phyloP scores from a whole-genome alignment of 2,888 invertebrate species.

The Acholoe squamosa region DNA sequence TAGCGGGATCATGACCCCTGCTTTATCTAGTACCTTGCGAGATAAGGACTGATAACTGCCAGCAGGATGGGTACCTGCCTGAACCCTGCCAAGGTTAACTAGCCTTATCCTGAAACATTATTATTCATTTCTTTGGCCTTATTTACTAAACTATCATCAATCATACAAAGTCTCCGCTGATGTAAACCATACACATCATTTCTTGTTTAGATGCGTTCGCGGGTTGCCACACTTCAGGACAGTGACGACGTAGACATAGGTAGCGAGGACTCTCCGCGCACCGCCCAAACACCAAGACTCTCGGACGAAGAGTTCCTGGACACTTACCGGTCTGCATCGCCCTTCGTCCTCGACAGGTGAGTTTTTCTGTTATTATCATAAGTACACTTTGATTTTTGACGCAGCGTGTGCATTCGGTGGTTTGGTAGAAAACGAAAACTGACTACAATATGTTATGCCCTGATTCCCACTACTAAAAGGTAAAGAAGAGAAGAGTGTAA shows the following conservation, averaged over 20 bases:
- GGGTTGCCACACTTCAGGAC: slow-evolving; percentile 64
- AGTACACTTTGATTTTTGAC: background rate
- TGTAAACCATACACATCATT: background rate
- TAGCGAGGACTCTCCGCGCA: slow-evolving; percentile 52
- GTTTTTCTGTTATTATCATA: background rate
- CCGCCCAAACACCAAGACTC: slow-evolving; percentile 70
- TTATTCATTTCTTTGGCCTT: no score
- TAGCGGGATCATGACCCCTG: no score
- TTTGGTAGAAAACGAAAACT: no score
- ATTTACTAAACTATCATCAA: no score
- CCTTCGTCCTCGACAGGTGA: slow-evolving; percentile 77
- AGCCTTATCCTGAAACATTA: no score
- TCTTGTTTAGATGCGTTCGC: background rate
- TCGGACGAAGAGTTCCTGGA: slow-evolving; percentile 75
- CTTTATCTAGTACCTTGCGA: no score
- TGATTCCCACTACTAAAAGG: no score
- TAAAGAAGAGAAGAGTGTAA: no score
- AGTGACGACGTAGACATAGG: slow-evolving; percentile 71
- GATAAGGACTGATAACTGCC: no score
- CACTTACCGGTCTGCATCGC: slow-evolving; percentile 71
- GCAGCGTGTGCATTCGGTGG: background rate
- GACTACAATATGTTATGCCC: no score
- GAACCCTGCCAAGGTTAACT: no score
- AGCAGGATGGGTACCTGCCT: no score
- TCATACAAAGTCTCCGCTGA: slow-evolving; percentile 63